phyloP scores from a whole-genome alignment of 2,113 vertebrate genomes.

The Plectropomus leopardus region DNA sequence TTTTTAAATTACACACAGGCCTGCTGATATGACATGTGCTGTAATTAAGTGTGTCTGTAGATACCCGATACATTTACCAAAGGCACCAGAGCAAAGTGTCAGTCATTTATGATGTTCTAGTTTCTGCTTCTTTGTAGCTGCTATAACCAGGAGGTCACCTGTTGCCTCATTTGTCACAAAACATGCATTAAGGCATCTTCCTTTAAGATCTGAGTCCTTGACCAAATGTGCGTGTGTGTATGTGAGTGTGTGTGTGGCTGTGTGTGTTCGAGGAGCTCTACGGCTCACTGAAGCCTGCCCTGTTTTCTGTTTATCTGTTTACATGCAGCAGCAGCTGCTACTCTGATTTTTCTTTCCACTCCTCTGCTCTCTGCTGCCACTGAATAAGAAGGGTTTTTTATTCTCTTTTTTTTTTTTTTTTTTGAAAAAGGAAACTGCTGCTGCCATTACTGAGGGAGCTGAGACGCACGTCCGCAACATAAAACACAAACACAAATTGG shows the following conservation, averaged over 20 bases:
- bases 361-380: slow-evolving; percentile 24
- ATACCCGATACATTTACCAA: no score
- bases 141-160: slow-evolving; percentile 26
- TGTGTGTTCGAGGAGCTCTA: background rate
- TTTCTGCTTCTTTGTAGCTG: background rate
- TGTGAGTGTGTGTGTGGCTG: slow-evolving; percentile 3
- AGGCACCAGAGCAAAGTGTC: background rate
- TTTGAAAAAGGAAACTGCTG: slow-evolving; percentile 35
- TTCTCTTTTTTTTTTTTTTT: slow-evolving; percentile 14
- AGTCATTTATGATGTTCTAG: background rate
- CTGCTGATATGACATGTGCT: background rate
- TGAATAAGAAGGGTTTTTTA: slow-evolving; percentile 4
- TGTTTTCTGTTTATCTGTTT: slow-evolving; percentile 66
- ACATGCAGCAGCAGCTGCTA: slow-evolving; percentile 60
- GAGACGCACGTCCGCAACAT: background rate
- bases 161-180: slow-evolving; percentile 15
- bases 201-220: background rate
- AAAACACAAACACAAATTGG: background rate
- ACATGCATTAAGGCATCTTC: slow-evolving; percentile 14
- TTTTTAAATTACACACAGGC: background rate
- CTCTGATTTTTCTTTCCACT: slow-evolving; percentile 23
- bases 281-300: slow-evolving; percentile 41
- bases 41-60: background rate
- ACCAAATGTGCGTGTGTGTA: background rate
- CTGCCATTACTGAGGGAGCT: background rate